Evolutionary conservation across 2,797 vertebrate genomes (phyloP).

Genomic region (Melanotaenia pygmaea): DNA sequence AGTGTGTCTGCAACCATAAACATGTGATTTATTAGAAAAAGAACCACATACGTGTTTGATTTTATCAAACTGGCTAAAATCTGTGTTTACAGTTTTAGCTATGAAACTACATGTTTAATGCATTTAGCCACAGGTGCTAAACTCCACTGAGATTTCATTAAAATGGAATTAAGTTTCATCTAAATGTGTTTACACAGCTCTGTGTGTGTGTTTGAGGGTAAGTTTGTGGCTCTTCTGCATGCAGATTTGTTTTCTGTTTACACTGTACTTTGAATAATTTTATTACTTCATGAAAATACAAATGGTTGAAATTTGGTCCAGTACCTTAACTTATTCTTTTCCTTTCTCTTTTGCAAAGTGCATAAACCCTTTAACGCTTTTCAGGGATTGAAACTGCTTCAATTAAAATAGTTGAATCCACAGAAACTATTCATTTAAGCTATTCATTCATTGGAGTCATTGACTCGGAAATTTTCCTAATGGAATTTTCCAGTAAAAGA

Average conservation of each 20-base stretch:
- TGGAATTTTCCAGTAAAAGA: constrained; percentile 69
- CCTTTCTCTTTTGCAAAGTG: neutral
- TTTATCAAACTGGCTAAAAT: too few species aligned
- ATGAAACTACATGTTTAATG: too few species aligned
- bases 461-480: constrained; percentile 66
- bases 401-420: constrained; percentile 62
- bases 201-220: neutral
- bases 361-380: neutral
- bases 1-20: too few species aligned
- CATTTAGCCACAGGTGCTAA: neutral
- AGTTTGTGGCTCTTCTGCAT: neutral
- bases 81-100: too few species aligned
- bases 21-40: too few species aligned
- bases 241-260: neutral
- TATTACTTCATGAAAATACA: neutral
- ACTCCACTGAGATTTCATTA: neutral
- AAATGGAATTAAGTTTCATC: neutral
- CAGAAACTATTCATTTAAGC: constrained; percentile 54
- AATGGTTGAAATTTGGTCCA: neutral
- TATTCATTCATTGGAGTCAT: constrained; percentile 63
- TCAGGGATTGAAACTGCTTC: constrained; percentile 54
- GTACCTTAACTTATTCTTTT: neutral
- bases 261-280: neutral
- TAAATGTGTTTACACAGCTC: neutral
- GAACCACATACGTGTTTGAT: too few species aligned